A percentile compares a stretch with the other conserved stretches of the same genome.
Evolutionary conservation across 2,113 vertebrate genomes (phyloP).

Genomic region (Cygnus atratus): DNA sequence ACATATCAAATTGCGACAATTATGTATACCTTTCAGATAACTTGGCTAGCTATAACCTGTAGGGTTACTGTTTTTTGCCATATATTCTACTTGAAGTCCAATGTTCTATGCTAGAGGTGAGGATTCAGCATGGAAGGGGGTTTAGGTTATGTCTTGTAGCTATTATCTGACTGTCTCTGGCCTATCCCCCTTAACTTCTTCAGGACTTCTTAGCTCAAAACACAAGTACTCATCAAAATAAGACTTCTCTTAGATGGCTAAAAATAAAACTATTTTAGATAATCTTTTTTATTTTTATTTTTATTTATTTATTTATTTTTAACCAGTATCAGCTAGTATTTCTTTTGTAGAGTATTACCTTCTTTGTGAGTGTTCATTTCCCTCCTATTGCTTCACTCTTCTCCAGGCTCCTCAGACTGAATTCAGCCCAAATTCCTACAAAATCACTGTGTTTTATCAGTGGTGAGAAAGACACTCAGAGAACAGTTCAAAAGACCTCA

Average conservation of each 20-base stretch:
- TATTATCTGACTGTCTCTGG: not conserved
- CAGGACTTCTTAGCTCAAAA: not conserved
- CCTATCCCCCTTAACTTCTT: not conserved
- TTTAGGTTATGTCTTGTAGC: not conserved
- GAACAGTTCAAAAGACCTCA: not conserved
- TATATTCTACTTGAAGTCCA: not conserved
- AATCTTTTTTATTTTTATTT: rapidly evolving
- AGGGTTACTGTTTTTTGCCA: not conserved
- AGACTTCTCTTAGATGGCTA: not conserved
- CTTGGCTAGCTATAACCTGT: not conserved
- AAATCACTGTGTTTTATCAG: not conserved
- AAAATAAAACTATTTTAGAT: not conserved
- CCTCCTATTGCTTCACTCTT: not conserved
- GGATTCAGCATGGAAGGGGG: not conserved
- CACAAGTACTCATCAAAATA: not conserved
- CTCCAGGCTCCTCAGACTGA: not conserved
- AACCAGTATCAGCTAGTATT: not conserved
- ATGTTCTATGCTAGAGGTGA: not conserved
- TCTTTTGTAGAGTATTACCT: not conserved
- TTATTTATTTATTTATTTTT: not conserved
- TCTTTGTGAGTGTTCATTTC: not conserved
- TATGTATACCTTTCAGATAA: not conserved
- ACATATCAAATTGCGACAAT: not conserved
- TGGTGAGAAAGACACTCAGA: not conserved
- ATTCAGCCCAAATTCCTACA: not conserved